Conservation (phyloP, 2,113 vertebrate species). For the Solenodon paradoxus region DNA sequence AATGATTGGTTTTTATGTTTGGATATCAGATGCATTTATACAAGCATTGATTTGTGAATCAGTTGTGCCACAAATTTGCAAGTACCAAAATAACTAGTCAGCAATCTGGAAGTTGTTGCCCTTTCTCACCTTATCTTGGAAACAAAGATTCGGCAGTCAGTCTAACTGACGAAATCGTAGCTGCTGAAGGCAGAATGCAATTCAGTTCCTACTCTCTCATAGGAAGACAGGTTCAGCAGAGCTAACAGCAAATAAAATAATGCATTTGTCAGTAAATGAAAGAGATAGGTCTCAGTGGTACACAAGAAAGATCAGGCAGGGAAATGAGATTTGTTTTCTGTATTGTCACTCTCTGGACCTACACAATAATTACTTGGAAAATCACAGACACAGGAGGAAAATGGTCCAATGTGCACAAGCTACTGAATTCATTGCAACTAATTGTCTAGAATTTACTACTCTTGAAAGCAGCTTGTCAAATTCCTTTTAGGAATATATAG, state of each 20-base stretch:
- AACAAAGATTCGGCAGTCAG: conserved; percentile 33
- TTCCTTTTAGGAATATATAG: conserved; percentile 18
- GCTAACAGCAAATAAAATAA: background rate
- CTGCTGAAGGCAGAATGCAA: conserved; percentile 27
- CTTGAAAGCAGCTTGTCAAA: conserved; percentile 35
- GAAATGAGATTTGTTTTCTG: conserved; percentile 30
- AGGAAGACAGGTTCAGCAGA: background rate
- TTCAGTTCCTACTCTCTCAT: conserved; percentile 1
- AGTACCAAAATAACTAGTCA: conserved; percentile 38
- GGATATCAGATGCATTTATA: conserved; percentile 15
- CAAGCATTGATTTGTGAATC: conserved; percentile 31
- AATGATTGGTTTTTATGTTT: conserved; percentile 14
- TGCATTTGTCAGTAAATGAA: conserved; percentile 50
- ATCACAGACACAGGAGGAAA: conserved; percentile 34
- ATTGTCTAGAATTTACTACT: conserved; percentile 23
- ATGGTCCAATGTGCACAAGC: background rate
- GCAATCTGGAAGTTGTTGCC: background rate
- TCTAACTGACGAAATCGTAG: conserved; percentile 28
- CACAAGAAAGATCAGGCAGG: background rate
- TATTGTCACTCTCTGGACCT: conserved; percentile 14
- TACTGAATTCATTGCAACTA: background rate
- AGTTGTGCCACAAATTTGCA: conserved; percentile 23
- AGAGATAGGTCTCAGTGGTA: background rate
- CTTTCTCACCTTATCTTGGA: background rate
- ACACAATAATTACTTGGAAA: conserved; percentile 20